phyloP scores from a whole-genome alignment of 2,113 vertebrate species.

The Sporophila hypoxantha region DNA sequence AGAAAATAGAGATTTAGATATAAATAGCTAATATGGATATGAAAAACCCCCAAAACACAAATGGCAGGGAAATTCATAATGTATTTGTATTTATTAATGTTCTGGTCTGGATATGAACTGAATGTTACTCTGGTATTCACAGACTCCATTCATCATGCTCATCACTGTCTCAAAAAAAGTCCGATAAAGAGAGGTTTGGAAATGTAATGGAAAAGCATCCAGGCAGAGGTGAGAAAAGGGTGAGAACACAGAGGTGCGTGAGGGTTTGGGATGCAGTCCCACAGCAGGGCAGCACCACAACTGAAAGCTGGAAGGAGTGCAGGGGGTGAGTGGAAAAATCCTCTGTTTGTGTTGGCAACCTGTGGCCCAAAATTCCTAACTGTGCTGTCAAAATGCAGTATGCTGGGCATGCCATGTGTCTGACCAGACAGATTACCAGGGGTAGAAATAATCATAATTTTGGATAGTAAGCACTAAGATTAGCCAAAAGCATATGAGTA shows the following conservation, averaged over 20 bases:
- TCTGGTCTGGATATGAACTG: not conserved
- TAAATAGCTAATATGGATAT: not conserved
- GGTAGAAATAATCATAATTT: not conserved
- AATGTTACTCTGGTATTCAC: not conserved
- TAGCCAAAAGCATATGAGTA: not conserved
- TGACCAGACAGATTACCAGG: not conserved
- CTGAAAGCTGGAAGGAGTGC: not conserved
- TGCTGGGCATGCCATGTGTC: not conserved
- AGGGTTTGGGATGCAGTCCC: not conserved
- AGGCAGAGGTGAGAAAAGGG: not conserved
- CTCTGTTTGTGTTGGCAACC: not conserved
- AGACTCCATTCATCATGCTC: not conserved
- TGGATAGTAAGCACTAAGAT: not conserved
- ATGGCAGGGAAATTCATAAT: not conserved
- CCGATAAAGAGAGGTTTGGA: not conserved
- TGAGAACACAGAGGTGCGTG: not conserved
- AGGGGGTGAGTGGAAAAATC: not conserved
- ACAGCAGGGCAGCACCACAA: not conserved
- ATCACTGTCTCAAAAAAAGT: not conserved
- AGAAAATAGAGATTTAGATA: conserved; percentile 3
- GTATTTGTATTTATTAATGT: not conserved
- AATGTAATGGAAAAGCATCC: not conserved
- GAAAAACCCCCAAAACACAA: not conserved
- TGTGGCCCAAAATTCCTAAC: not conserved
- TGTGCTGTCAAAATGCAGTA: not conserved